A percentile compares a stretch with the other conserved stretches of the same genome.
Conservation (phyloP, 2,888 invertebrate genomes). For the Augiades crinisus region DNA sequence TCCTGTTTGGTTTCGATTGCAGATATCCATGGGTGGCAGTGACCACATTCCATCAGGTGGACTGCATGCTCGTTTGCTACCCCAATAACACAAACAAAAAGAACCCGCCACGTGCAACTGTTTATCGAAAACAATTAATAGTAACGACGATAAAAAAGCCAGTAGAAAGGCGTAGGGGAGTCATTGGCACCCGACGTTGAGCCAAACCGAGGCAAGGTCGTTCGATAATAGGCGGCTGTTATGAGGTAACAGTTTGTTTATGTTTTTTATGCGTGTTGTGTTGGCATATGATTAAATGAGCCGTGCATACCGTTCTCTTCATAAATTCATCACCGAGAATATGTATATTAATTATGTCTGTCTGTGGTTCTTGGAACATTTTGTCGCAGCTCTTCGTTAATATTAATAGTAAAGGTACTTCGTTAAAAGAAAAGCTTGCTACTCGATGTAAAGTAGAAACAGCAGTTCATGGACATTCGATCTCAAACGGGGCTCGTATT, state of each 20-base stretch:
- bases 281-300: slow-evolving; percentile 30
- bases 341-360: not conserved
- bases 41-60: no score
- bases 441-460: no score
- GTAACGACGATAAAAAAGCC: slow-evolving; percentile 44
- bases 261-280: slow-evolving; percentile 51
- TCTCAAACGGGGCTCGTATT: no score
- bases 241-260: slow-evolving; percentile 74
- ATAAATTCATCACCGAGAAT: slow-evolving; percentile 5
- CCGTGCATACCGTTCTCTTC: not conserved
- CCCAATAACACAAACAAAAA: no score
- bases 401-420: no score
- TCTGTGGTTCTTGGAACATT: no score
- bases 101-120: not conserved
- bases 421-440: no score
- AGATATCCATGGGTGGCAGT: no score
- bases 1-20: no score
- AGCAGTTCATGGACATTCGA: no score
- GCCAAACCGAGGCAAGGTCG: slow-evolving; percentile 77
- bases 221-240: slow-evolving; percentile 62
- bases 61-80: no score
- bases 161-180: slow-evolving; percentile 70
- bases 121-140: slow-evolving; percentile 5
- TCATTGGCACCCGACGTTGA: slow-evolving; percentile 72
- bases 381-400: not conserved